Percentiles rank a stretch among this genome's conserved stretches.
phyloP scores from a whole-genome alignment of 2,888 invertebrate genomes.

The Sceliomorpha sp. region DNA sequence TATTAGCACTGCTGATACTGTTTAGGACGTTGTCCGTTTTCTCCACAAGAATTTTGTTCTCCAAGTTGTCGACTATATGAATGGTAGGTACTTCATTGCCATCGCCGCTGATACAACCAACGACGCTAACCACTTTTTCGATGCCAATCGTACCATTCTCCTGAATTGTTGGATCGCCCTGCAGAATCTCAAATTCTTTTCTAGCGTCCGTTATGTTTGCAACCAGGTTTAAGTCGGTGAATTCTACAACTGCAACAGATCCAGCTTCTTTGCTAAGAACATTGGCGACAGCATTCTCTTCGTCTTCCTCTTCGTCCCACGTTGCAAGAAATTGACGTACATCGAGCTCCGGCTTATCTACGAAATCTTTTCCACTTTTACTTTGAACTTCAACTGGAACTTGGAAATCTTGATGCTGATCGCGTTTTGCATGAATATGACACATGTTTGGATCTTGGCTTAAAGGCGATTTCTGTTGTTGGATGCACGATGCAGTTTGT shows the following conservation, averaged over 20 bases:
- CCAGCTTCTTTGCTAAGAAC: slow-evolving; percentile 58
- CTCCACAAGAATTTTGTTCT: slow-evolving; percentile 61
- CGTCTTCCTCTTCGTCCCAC: slow-evolving; percentile 78
- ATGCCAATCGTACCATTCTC: slow-evolving; percentile 38
- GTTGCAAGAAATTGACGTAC: slow-evolving; percentile 78
- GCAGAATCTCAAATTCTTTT: slow-evolving; percentile 26
- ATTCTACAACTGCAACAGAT: slow-evolving; percentile 65
- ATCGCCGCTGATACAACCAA: slow-evolving; percentile 69
- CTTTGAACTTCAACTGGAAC: no score
- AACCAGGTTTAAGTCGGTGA: slow-evolving; percentile 63
- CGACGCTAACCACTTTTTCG: slow-evolving; percentile 64
- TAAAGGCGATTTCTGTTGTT: slow-evolving; percentile 19
- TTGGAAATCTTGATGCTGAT: slow-evolving; percentile 39
- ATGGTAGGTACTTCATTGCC: slow-evolving; percentile 73
- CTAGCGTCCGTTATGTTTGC: slow-evolving; percentile 30
- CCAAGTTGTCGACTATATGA: slow-evolving; percentile 75
- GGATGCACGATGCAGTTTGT: slow-evolving; percentile 5
- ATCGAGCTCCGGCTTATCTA: slow-evolving; percentile 75
- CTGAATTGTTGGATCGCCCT: slow-evolving; percentile 14
- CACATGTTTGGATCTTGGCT: slow-evolving; percentile 24
- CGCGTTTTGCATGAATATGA: slow-evolving; percentile 25
- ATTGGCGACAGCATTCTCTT: slow-evolving; percentile 66
- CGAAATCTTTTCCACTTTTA: slow-evolving; percentile 63
- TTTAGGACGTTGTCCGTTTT: slow-evolving; percentile 57
- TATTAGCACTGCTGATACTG: slow-evolving; percentile 42